Evolutionary conservation across 2,888 invertebrate genomes (phyloP), one percentile per base, ranked within the genome.

Genomic region (Andrena bicolor): DNA sequence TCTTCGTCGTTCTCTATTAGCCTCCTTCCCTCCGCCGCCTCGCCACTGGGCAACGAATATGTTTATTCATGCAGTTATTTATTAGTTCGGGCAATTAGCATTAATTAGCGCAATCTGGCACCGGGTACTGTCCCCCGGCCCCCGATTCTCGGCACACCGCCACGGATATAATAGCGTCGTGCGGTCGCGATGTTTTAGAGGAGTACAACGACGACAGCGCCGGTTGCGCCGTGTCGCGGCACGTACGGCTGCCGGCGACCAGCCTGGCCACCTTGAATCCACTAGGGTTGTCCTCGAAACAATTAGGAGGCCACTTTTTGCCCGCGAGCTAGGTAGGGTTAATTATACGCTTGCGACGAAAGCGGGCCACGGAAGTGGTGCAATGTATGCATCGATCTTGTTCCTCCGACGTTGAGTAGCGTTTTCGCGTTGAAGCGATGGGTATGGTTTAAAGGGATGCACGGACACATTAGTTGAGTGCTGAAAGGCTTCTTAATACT

Each of bases 61-160:
- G 91, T 92, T 92, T 91, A 91, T 91, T 90, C 91, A 89, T 91
- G 88, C 88, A 85, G 90, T 92, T 92, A 92, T 92, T 93, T 93
- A 93, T 92, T 92, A 92, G 90, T 90, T 90, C 86, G 89, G 76
- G 91, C 90, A 93, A 93, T 93, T 92, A 92, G 91, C 92, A 92
- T 93, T 92, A 92, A 93, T 93, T 93, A 93, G 90, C 89, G 89
- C 89, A 92, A 92, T 92, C 92, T 92, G 92, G 83, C 84, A 84
- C 86, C 35, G 64, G 63, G 74, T 30, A 70, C 75, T 75, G 23
- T 61, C 49, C 58, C 61, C 48, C 66, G 64, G 28, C 49, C 75
- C 60, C 65, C 70, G 32, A 69, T 72, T 63, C 80, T 68, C 74
- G 77, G 81, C 64, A 16, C 73, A 74, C 88, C 78, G 68, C 88